These are phyloP conservation scores for Scolopax mira DNA, from an alignment of 2,113 vertebrate species.

Conservation along the genomic window DNA sequence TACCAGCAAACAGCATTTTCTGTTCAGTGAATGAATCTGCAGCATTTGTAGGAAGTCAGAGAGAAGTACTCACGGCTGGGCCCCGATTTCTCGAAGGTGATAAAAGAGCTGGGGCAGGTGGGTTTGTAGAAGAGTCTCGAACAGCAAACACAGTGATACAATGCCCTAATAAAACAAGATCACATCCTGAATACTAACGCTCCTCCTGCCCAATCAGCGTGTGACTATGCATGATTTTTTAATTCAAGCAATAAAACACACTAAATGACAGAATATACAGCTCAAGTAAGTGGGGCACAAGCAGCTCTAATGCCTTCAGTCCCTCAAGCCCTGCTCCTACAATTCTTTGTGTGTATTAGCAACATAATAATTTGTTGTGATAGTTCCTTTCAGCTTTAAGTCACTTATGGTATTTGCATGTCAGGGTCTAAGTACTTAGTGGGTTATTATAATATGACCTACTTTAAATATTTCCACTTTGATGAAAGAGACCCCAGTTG, in stretches of 20 bases:
- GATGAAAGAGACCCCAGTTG: neutral
- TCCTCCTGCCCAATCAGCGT: neutral
- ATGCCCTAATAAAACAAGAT: conserved; percentile 83
- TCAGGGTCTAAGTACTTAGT: neutral
- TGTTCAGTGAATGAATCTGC: neutral
- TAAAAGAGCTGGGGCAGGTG: conserved; percentile 96
- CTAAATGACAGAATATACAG: neutral
- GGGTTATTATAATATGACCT: neutral
- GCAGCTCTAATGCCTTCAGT: neutral
- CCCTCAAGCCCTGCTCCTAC: neutral
- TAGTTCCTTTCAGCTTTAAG: neutral
- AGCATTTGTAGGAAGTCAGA: neutral
- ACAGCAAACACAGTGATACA: conserved; percentile 93
- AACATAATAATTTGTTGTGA: neutral
- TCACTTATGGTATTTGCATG: neutral
- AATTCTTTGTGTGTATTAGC: neutral
- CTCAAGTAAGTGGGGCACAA: neutral
- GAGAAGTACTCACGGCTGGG: conserved; percentile 90
- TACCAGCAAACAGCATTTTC: neutral
- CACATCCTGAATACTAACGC: neutral
- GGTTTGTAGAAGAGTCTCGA: conserved; percentile 93
- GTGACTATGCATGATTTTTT: neutral
- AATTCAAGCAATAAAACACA: neutral
- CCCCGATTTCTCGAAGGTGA: conserved; percentile 92
- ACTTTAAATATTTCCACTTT: neutral